phyloP scores from a whole-genome alignment of 2,888 invertebrate genomes.

The Allolobophora icterica region DNA sequence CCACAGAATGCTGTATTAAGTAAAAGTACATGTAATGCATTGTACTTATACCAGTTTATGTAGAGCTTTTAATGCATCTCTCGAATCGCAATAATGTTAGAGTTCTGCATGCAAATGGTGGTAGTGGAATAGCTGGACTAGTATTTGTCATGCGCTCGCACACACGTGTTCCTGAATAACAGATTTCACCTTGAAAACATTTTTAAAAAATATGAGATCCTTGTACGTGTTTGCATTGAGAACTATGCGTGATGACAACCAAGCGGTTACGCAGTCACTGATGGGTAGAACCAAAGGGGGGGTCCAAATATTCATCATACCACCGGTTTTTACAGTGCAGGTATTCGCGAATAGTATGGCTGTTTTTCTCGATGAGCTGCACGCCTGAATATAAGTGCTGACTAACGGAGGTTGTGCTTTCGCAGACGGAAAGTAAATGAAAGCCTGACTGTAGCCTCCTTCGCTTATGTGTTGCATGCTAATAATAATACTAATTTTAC shows the following conservation, averaged over 20 bases:
- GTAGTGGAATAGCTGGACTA: neutral
- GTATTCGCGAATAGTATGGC: too few relatives aligned
- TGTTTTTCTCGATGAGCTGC: too few relatives aligned
- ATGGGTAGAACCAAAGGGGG: neutral
- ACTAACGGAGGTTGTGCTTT: neutral
- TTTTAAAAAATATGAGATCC: neutral
- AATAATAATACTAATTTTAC: neutral
- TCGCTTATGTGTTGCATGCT: neutral
- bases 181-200: neutral
- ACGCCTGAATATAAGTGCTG: neutral
- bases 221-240: neutral
- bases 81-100: neutral
- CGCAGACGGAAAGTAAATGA: too few relatives aligned
- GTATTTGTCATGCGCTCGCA: neutral
- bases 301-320: neutral
- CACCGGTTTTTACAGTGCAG: neutral
- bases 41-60: neutral
- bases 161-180: neutral
- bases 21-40: neutral
- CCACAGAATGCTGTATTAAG: neutral
- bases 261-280: neutral
- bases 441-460: neutral
- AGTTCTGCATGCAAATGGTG: neutral
- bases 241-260: neutral
- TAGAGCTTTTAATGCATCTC: neutral